Percentiles rank a stretch among this genome's conserved stretches.
phyloP scores from a whole-genome alignment of 2,797 vertebrate species.

The Knipowitschia caucasica region DNA sequence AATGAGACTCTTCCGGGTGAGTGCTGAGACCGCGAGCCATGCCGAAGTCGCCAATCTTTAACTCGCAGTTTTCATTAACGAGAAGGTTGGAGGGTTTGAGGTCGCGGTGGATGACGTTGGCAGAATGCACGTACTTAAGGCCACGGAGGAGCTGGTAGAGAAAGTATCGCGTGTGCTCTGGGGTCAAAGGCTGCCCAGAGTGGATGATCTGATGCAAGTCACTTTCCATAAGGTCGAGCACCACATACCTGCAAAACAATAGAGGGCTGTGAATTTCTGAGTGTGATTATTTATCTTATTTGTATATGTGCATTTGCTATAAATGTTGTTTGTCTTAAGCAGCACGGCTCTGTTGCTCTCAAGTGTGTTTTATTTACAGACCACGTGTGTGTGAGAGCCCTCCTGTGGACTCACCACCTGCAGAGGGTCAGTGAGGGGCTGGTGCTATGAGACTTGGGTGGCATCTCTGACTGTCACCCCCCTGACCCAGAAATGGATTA shows the following conservation, averaged over 20 bases:
- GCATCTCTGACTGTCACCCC: too few species aligned
- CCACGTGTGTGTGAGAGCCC: too few species aligned
- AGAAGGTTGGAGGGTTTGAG: conserved; percentile 91
- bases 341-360: too few species aligned
- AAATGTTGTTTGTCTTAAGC: too few species aligned
- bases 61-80: conserved; percentile 92
- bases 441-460: too few species aligned
- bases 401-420: too few species aligned
- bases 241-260: conserved; percentile 80
- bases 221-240: conserved; percentile 92
- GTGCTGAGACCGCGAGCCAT: conserved; percentile 91
- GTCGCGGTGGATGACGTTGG: conserved; percentile 90
- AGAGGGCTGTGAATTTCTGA: too few species aligned
- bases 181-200: conserved; percentile 83
- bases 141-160: conserved; percentile 91
- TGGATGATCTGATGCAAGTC: conserved; percentile 94
- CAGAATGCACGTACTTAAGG: conserved; percentile 91
- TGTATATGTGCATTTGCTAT: too few species aligned
- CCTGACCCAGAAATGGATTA: too few species aligned
- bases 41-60: conserved; percentile 92
- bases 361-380: too few species aligned
- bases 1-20: conserved; percentile 83
- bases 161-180: conserved; percentile 90
- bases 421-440: too few species aligned
- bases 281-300: too few species aligned